Percentiles rank a stretch among this genome's conserved stretches.
These are phyloP conservation scores for Notospermus geniculatus DNA, from an alignment of 1,140 invertebrate species.

Conservation along the genomic window DNA sequence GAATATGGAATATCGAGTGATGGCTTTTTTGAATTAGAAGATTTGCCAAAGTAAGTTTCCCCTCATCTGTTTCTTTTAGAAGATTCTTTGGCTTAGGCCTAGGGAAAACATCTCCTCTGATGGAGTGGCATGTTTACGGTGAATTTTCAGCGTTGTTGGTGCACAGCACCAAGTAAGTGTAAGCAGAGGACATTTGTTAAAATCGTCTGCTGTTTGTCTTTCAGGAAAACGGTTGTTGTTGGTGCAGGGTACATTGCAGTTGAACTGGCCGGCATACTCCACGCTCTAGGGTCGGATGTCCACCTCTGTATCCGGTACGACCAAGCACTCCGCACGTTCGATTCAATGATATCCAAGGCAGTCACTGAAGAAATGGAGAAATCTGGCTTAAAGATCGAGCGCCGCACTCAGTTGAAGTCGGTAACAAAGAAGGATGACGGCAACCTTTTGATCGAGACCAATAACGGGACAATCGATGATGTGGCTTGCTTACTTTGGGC, in stretches of 20 bases:
- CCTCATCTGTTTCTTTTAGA: background rate
- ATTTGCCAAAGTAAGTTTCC: slow-evolving; percentile 58
- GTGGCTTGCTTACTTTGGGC: slow-evolving; percentile 60
- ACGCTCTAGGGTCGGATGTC: slow-evolving; percentile 59
- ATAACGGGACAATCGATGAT: slow-evolving; percentile 32
- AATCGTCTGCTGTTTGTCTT: no score
- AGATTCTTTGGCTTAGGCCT: no score
- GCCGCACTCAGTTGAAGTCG: slow-evolving; percentile 50
- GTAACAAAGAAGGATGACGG: slow-evolving; percentile 20
- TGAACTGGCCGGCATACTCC: slow-evolving; percentile 61
- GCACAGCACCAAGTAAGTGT: no score
- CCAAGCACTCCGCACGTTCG: slow-evolving; percentile 60
- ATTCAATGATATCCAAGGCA: slow-evolving; percentile 50
- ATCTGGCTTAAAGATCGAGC: slow-evolving; percentile 54
- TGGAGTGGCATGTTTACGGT: no score
- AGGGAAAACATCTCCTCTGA: no score
- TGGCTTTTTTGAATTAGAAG: slow-evolving; percentile 62
- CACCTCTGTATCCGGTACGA: slow-evolving; percentile 60
- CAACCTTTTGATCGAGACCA: slow-evolving; percentile 39
- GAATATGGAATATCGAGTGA: slow-evolving; percentile 61
- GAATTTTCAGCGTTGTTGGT: no score
- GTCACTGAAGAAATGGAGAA: slow-evolving; percentile 56
- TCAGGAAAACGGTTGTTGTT: slow-evolving; percentile 60
- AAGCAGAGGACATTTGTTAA: no score
- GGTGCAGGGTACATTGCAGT: slow-evolving; percentile 65